Evolutionary conservation across 2,888 invertebrate genomes (phyloP).

Genomic region (Chirona hameri): DNA sequence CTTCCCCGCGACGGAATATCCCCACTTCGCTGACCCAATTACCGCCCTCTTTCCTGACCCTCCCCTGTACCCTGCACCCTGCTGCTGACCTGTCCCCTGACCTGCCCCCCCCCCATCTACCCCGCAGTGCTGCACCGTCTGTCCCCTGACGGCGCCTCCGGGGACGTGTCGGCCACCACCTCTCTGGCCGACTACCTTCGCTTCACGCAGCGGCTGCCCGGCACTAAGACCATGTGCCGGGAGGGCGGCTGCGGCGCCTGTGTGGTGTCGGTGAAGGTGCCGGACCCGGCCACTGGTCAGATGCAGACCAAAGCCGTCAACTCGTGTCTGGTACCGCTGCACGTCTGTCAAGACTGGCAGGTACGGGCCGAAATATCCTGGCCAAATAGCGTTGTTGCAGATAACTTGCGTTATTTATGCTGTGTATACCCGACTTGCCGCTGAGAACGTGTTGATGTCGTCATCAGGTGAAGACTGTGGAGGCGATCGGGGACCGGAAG

Average conservation of each 20-base stretch:
- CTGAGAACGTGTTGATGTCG: too few species aligned
- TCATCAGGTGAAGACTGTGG: constrained; percentile 59
- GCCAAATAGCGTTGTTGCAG: too few species aligned
- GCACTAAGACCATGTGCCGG: constrained; percentile 37
- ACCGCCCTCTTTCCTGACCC: too few species aligned
- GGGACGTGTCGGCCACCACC: constrained; percentile 34
- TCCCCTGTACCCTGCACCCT: too few species aligned
- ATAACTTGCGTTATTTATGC: too few species aligned
- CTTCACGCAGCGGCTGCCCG: constrained; percentile 30
- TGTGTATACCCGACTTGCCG: too few species aligned
- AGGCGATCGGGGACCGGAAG: constrained; percentile 64
- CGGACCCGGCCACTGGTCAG: constrained; percentile 35
- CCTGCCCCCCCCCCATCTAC: too few species aligned
- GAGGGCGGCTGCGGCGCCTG: constrained; percentile 39
- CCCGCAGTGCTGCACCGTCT: neutral
- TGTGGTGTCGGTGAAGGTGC: constrained; percentile 36
- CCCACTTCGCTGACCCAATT: too few species aligned
- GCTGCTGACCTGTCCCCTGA: too few species aligned
- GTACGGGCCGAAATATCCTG: too few species aligned
- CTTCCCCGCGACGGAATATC: too few species aligned
- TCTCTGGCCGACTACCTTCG: constrained; percentile 38
- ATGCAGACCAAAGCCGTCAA: constrained; percentile 35
- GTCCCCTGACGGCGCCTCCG: constrained; percentile 14
- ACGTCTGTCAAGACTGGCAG: constrained; percentile 63
- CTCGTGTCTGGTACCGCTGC: constrained; percentile 60